phyloP scores from a whole-genome alignment of 2,888 invertebrate genomes.

The Tetanocera ferruginea region DNA sequence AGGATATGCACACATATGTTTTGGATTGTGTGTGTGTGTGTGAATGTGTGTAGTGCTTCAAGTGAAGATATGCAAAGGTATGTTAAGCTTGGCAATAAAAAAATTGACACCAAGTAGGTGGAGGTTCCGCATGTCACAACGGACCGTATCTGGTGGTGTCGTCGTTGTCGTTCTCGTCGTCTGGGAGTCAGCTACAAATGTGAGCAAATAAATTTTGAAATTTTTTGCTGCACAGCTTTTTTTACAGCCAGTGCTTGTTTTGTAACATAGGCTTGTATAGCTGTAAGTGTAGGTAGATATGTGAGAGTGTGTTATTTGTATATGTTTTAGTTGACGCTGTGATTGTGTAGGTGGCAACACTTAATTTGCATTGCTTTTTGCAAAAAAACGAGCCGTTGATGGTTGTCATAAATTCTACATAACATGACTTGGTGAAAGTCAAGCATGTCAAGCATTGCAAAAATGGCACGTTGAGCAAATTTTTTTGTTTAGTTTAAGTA shows the following conservation, averaged over 20 bases:
- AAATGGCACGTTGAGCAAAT: not conserved
- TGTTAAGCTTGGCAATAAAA: slow-evolving; percentile 27
- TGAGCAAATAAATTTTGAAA: slow-evolving; percentile 26
- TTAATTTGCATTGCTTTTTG: slow-evolving; percentile 4
- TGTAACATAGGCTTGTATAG: not conserved
- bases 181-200: slow-evolving; percentile 24
- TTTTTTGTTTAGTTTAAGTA: not conserved
- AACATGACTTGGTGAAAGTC: not conserved
- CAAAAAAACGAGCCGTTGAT: not conserved
- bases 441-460: not conserved
- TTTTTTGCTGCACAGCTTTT: not conserved
- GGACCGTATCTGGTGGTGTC: not conserved
- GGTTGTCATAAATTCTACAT: not conserved
- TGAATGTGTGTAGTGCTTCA: not conserved
- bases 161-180: not conserved
- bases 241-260: not conserved
- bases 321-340: not conserved
- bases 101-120: slow-evolving; percentile 20
- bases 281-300: not conserved
- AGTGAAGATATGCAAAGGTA: slow-evolving; percentile 25
- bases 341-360: slow-evolving; percentile 4
- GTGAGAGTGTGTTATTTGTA: not conserved
- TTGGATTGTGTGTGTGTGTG: not conserved
- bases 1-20: not conserved
- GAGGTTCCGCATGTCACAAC: not conserved